Conservation (phyloP, 2,113 vertebrate genomes). For the Aegithalos caudatus region DNA sequence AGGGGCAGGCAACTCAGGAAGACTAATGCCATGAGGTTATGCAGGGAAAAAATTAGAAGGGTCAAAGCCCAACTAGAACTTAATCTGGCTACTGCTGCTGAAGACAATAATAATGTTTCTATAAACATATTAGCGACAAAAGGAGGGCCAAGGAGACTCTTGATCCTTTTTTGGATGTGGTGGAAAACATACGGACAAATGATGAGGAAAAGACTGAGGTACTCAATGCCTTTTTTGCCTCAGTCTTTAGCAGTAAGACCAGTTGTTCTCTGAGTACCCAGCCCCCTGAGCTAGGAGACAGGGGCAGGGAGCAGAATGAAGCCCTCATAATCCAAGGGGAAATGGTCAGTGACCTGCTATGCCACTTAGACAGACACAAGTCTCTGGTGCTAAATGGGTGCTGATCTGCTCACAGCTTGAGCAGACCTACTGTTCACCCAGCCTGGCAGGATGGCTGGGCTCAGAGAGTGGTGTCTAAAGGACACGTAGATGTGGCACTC, state of each 20-base stretch:
- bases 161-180: accelerated
- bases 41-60: background rate
- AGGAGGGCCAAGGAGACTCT: background rate
- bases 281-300: background rate
- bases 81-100: background rate
- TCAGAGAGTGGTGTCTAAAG: background rate
- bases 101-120: background rate
- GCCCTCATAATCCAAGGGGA: background rate
- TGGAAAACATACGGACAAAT: background rate
- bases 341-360: background rate
- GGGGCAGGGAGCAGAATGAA: background rate
- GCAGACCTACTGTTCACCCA: background rate
- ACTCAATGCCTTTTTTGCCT: background rate
- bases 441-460: background rate
- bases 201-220: background rate
- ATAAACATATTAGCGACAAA: background rate
- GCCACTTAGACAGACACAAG: background rate
- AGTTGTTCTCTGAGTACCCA: background rate
- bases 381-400: accelerated
- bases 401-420: background rate
- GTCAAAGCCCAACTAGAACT: background rate
- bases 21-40: background rate
- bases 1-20: background rate
- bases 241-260: background rate
- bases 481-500: too few relatives aligned